Base-by-base conservation (phyloP, 2,888 invertebrate genomes). In the Xestia xanthographa region DNA sequence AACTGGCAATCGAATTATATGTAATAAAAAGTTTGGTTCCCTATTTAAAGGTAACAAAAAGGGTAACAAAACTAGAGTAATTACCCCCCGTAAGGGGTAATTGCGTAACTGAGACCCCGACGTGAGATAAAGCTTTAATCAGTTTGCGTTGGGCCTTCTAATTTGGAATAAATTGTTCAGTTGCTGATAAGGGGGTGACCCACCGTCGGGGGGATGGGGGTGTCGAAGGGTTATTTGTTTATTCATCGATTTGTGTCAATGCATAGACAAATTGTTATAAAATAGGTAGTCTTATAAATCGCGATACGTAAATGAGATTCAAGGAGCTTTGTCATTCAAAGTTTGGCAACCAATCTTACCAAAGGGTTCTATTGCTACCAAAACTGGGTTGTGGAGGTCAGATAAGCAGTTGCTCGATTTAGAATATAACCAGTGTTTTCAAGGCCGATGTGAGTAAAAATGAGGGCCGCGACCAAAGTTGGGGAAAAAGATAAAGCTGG, bases 401-500 rank as follows among this genome's bases (percentile, higher is more conserved):
- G 60, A 12, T 38, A 60, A 20, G 60, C 34, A 20, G 34, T 29
- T 56, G 5, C 56, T 29, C 3, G 5, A 1, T 2, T 48, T 50
- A 22, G 2, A 50, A 50, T 50, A 50, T 22, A 20, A 48, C 48
- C n/a, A n/a, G n/a, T 53, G n/a, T 50, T 50, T 11, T 50, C 50
- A 22, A n/a, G 1, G n/a, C 11, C 0, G 53, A 53, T 53, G 53
- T n/a, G 11, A 53, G n/a, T 53, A 11, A 34, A 34, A 34, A 34
- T 34, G 34, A 34, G 34, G 34, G 34, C 34, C 34, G 87, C 45
- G 5, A 1, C 75, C 14, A 91, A 87, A 68, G 85, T 68, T 58
- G 92, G 88, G 66, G 91, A 91, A 22, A 89, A 89, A 48, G 91
- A 91, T 14, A 89, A 89, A 56, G 69, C 75, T 50, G 83, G 85